Conservation (phyloP, 2,888 invertebrate species). For the Polymixis flavicincta region DNA sequence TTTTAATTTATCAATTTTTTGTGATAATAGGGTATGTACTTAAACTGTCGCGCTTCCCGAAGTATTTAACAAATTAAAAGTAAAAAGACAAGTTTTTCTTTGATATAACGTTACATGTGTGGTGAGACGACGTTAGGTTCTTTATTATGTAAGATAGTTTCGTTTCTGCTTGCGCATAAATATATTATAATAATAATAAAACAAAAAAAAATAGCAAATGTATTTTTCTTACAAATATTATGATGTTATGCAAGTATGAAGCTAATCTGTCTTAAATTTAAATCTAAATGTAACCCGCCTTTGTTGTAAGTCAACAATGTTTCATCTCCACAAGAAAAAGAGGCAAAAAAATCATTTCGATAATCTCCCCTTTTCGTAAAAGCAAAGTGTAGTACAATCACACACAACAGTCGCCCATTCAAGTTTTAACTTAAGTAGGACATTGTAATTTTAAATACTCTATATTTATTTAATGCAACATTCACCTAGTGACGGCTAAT, state of each 20-base stretch:
- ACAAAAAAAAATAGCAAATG: constrained; percentile 46
- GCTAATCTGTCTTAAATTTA: constrained; percentile 79
- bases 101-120: constrained; percentile 89
- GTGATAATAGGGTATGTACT: constrained; percentile 89
- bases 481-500: constrained; percentile 43
- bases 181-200: constrained; percentile 26
- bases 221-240: constrained; percentile 35
- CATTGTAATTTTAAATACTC: constrained; percentile 59
- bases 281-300: constrained; percentile 72
- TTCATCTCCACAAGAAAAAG: constrained; percentile 55
- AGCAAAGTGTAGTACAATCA: constrained; percentile 68
- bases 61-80: constrained; percentile 71
- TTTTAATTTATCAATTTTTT: constrained; percentile 83
- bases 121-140: constrained; percentile 90
- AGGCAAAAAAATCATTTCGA: constrained; percentile 30
- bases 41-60: constrained; percentile 77
- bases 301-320: constrained; percentile 63
- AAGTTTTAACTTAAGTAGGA: constrained; percentile 59
- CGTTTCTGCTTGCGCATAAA: constrained; percentile 76
- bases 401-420: constrained; percentile 51
- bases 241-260: constrained; percentile 76
- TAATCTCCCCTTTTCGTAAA: constrained; percentile 46
- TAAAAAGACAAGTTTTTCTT: constrained; percentile 80
- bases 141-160: constrained; percentile 76
- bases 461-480: constrained; percentile 57